Base-by-base conservation (phyloP, 2,888 invertebrate genomes). In the Pterostichus madidus region DNA sequence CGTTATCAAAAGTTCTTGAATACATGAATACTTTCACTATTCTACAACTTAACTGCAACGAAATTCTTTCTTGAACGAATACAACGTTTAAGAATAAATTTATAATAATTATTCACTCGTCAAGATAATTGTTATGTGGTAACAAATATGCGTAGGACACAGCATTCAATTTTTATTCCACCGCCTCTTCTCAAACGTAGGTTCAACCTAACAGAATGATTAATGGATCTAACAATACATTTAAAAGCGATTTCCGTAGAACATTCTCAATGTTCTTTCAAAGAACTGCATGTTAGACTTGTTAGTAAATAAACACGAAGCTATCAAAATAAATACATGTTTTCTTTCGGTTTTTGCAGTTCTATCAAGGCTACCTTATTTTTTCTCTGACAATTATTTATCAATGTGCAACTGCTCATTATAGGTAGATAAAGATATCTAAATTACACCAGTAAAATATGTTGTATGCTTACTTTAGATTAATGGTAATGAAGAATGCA, bases 311-410 rank as follows among this genome's bases (percentile, higher is more conserved):
- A 49, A 49, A 49, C 49, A 49, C 8, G n/a, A 10, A 49, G 39
- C 39, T 39, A 49, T n/a, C 49, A 49, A 49, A 49, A 49, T n/a
- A 49, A 49, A 49, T 5, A 49, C 49, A 11, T 49, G 49, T n/a
- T 49, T 10, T n/a, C n/a, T 5, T 4, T 5, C 5, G 1, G 49
- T n/a, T 49, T 49, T 49, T 49, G n/a, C 39, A 24, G 35, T 35
- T 35, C 8, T 10, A 10, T 49, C 49, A 49, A 49, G 49, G 49
- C 5, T 49, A 13, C 13, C 13, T 49, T n/a, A 13, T 4, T 49
- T 49, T 49, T 49, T 49, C 39, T 6, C 0, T 8, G 5, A 3
- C 39, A 39, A 39, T 39, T 39, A 39, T 39, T 39, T 39, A 39
- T 7, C 39, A 39, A 39, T 39, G 5, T 39, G 39, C 39, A 39